These are phyloP conservation scores for Stegostoma tigrinum DNA, from an alignment of 2,113 vertebrate genomes.

Conservation along the genomic window DNA sequence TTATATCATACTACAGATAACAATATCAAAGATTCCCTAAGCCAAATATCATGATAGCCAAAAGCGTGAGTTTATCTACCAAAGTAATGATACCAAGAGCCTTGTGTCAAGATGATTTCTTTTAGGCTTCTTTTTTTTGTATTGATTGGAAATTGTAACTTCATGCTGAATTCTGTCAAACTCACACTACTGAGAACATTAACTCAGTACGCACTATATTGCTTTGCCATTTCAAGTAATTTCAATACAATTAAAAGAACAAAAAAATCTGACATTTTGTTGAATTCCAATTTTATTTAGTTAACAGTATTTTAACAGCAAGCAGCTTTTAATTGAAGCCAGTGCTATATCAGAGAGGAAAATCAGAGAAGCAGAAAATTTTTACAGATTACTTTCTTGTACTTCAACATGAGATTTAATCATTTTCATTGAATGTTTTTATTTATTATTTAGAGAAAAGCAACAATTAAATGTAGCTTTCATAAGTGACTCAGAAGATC, in stretches of 20 bases:
- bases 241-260: background rate
- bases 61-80: background rate
- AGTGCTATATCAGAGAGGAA: background rate
- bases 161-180: background rate
- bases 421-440: background rate
- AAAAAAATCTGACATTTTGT: background rate
- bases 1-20: background rate
- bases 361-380: background rate
- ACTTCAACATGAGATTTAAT: background rate
- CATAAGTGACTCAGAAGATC: background rate
- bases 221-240: background rate
- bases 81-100: background rate
- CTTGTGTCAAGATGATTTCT: background rate
- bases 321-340: background rate
- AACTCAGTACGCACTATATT: background rate
- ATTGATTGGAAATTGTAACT: background rate
- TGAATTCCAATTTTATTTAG: background rate
- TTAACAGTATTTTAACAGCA: background rate
- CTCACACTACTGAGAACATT: background rate
- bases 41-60: background rate
- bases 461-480: background rate
- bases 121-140: background rate
- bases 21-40: background rate
- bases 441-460: background rate
- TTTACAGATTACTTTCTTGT: background rate